Conservation (phyloP, 1,140 invertebrate species). For the Campoletis sonorensis region DNA sequence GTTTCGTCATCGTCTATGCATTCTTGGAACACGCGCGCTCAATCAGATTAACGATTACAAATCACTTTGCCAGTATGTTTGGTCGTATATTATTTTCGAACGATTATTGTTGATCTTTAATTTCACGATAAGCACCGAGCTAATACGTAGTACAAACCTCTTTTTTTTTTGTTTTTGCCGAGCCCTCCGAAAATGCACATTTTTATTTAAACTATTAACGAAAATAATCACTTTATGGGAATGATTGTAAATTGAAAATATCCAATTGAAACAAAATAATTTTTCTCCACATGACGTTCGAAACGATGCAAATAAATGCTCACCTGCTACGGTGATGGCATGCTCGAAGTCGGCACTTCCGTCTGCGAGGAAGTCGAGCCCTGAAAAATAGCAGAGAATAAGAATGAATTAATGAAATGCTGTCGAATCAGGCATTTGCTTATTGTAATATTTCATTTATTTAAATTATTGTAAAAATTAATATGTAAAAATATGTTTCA, state of each 20-base stretch:
- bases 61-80: conserved; percentile 13
- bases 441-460: not conserved
- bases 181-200: not conserved
- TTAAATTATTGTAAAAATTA: not conserved
- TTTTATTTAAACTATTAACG: not conserved
- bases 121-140: not conserved
- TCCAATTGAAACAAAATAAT: not conserved
- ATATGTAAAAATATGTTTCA: not conserved
- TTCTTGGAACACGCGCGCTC: not conserved
- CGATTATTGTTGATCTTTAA: not conserved
- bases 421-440: too few relatives aligned
- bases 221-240: not conserved
- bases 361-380: conserved; percentile 83
- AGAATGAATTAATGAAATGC: not conserved
- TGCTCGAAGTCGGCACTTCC: conserved; percentile 84
- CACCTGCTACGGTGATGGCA: conserved; percentile 83
- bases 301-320: conserved; percentile 51
- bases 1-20: conserved; percentile 18
- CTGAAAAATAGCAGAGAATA: conserved; percentile 68
- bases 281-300: not conserved
- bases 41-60: not conserved
- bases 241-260: not conserved
- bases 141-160: not conserved
- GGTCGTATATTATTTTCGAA: not conserved
- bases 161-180: not conserved